A percentile compares a stretch with the other conserved stretches of the same genome.
Evolutionary conservation across 2,113 vertebrate genomes (phyloP).

Genomic region (Pelmatolapia mariae): DNA sequence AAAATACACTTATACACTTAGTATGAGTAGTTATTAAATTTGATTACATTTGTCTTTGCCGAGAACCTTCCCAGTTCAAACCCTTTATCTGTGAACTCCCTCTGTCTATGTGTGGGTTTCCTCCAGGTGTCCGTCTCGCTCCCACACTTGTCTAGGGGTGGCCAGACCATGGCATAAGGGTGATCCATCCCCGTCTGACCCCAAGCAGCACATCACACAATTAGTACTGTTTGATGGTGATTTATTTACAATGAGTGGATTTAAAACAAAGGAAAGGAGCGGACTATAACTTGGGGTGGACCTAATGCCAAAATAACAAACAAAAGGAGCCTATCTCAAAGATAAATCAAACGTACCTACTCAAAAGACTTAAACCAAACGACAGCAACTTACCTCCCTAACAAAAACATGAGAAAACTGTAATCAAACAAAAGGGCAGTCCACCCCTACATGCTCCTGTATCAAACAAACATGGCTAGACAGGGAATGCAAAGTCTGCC

Average conservation of each 20-base stretch:
- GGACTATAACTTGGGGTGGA: not conserved
- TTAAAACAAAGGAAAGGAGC: not conserved
- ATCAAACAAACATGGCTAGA: not conserved
- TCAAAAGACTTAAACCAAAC: not conserved
- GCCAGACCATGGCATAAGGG: not conserved
- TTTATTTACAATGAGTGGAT: not conserved
- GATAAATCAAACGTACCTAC: not conserved
- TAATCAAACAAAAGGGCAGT: not conserved
- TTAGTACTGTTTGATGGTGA: not conserved
- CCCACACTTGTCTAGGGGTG: rapidly evolving
- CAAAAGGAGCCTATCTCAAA: not conserved
- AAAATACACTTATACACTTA: not conserved
- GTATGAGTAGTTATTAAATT: not conserved
- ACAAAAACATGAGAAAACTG: not conserved
- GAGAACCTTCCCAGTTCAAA: not conserved
- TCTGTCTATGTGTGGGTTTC: not conserved
- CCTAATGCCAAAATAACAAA: not conserved
- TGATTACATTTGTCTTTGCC: not conserved
- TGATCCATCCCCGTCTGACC: not conserved
- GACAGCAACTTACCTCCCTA: rapidly evolving
- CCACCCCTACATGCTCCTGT: rapidly evolving
- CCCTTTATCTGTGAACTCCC: not conserved
- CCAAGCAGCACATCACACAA: not conserved
- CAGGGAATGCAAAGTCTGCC: rapidly evolving
- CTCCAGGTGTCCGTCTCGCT: rapidly evolving